Evolutionary conservation across 2,113 vertebrate species (phyloP), one percentile per base, ranked within the genome.

Genomic region (Uria lomvia): DNA sequence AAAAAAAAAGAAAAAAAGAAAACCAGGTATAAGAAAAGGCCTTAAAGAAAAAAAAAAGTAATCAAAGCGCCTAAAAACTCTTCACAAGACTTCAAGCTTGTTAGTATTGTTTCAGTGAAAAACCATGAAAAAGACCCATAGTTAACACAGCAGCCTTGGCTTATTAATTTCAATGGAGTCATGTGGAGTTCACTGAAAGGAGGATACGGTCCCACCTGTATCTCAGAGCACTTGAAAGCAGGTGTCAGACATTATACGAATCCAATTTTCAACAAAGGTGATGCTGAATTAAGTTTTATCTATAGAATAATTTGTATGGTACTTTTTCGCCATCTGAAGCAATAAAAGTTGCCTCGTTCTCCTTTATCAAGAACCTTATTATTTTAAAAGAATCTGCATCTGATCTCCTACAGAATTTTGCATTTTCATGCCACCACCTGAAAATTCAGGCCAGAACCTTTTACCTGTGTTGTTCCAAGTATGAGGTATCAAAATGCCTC

Each of bases 201-300:
- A 45, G 9, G 17, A 32, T 24, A n/a, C 8, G 40, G 40, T 21
- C 34, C 34, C 49, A 68, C 26, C 40, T 36, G 0, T 24, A 24
- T 5, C 38, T 73, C 59, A 47, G 50, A 85, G 34, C 15, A 70
- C 26, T 4, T 63, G 21, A 71, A 62, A 79, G 82, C 1, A 5
- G 5, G 6, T n/a, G 24, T 49, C 58, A 47, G 22, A 24, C 18
- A 36, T 30, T 16, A 12, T 3, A 63, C 0, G 1, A 70, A 62
- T 15, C n/a, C n/a, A 36, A 12, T 19, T 7, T 22, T 84, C n/a
- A 1, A 1, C 29, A 78, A 67, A 67, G 8, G 9, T 32, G 6
- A 68, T 6, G 9, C 0, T 55, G 26, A 29, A 47, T 13, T 60
- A 53, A 59, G 27, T 68, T 56, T 72, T 23, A 80, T 15, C 45